Conservation (phyloP, 1,140 invertebrate genomes). For the Mylabris phalerata region DNA sequence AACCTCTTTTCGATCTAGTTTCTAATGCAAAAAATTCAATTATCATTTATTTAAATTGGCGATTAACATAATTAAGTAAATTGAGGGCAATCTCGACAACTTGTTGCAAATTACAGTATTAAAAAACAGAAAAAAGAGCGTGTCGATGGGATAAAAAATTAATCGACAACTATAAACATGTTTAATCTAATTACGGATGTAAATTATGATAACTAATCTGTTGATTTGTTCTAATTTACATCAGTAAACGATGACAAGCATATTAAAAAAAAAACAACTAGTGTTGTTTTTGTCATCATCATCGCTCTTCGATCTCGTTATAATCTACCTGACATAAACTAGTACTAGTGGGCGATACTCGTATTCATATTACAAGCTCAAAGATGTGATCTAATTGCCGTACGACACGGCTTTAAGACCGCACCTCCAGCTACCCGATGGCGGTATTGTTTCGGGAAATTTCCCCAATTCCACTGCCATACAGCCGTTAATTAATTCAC, state of each 20-base stretch:
- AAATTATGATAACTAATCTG: no score
- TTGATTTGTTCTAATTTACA: slow-evolving; percentile 2
- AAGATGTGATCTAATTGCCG: slow-evolving; percentile 29
- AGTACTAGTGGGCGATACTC: slow-evolving; percentile 20
- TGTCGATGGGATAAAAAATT: no score
- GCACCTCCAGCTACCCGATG: slow-evolving; percentile 18
- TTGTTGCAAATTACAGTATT: no score
- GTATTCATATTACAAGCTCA: slow-evolving; percentile 25
- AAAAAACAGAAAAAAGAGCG: no score
- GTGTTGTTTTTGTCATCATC: no score
- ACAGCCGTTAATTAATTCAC: slow-evolving; percentile 32
- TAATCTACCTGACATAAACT: slow-evolving; percentile 7
- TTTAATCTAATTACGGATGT: background rate
- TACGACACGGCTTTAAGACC: slow-evolving; percentile 21
- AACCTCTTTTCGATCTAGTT: no score
- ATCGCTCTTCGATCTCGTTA: background rate
- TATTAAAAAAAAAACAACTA: background rate
- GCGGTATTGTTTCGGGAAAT: no score
- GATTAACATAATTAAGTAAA: no score
- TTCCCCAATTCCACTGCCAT: no score
- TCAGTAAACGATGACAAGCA: background rate
- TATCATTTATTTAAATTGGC: no score
- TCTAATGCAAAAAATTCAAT: no score
- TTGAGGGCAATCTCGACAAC: no score
- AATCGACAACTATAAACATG: background rate